phyloP scores from a whole-genome alignment of 2,888 invertebrate species.

The Xanthorhoe designata region DNA sequence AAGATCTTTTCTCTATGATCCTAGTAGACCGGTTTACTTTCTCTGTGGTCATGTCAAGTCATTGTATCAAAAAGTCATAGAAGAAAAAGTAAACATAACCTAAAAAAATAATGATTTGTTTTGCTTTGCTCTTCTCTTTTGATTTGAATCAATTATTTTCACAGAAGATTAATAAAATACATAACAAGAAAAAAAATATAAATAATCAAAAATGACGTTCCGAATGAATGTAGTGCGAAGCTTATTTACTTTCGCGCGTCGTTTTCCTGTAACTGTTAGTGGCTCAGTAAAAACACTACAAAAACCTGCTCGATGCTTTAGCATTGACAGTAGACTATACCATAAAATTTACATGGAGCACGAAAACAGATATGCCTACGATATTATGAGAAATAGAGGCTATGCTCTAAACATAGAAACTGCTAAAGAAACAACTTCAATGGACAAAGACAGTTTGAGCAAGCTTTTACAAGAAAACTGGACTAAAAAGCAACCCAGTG shows the following conservation, averaged over 20 bases:
- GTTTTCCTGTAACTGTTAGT: constrained; percentile 26
- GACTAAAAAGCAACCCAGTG: constrained; percentile 54
- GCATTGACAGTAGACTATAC: constrained; percentile 50
- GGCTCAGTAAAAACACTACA: constrained; percentile 37
- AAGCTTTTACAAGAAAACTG: constrained; percentile 59
- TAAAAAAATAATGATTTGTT: no score
- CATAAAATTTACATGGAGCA: constrained; percentile 70
- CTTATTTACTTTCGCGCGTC: constrained; percentile 36
- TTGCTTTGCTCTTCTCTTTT: no score
- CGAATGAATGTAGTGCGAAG: constrained; percentile 41
- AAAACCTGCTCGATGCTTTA: constrained; percentile 50
- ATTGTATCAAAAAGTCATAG: no score
- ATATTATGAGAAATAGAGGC: constrained; percentile 69
- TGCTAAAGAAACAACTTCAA: constrained; percentile 25
- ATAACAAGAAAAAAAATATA: not conserved
- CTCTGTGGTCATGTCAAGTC: no score
- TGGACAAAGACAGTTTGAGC: constrained; percentile 57
- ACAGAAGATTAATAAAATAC: not conserved
- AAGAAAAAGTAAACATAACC: no score
- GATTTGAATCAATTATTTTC: not conserved
- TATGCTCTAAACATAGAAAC: constrained; percentile 57
- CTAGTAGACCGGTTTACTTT: no score
- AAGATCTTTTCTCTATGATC: no score
- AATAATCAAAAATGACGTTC: constrained; percentile 18
- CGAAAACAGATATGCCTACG: constrained; percentile 76